Evolutionary conservation across 2,797 vertebrate genomes (phyloP).

Genomic region (Myotis findleyi): DNA sequence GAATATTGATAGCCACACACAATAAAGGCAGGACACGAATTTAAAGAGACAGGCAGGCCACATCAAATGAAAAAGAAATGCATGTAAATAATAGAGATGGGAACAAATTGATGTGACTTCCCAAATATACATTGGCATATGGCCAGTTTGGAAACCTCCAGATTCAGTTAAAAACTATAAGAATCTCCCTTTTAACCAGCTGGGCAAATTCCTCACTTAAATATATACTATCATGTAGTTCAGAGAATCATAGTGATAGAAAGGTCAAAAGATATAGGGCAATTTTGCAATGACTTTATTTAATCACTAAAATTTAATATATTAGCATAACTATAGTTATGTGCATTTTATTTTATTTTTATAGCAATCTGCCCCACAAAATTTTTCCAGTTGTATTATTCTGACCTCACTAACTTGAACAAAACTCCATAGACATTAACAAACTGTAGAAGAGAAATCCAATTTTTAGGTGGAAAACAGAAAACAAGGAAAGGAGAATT

Average conservation of each 20-base stretch:
- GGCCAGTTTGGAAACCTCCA: not conserved
- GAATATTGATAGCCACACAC: not conserved
- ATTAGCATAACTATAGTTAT: not conserved
- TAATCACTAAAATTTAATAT: not conserved
- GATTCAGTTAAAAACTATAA: not conserved
- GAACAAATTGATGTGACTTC: not conserved
- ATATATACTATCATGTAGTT: not conserved
- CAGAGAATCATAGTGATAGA: not conserved
- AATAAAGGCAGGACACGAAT: not conserved
- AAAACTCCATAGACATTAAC: not conserved
- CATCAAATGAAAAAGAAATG: not conserved
- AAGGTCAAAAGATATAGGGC: not conserved
- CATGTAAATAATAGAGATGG: not conserved
- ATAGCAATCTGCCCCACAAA: not conserved
- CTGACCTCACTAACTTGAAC: not conserved
- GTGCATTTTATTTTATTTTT: not conserved
- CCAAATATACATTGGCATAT: not conserved
- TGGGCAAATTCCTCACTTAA: not conserved
- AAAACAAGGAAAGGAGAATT: conserved; percentile 3
- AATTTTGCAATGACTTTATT: not conserved
- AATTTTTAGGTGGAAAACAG: conserved; percentile 30
- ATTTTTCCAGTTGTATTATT: not conserved
- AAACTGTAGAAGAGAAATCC: not conserved
- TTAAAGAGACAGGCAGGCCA: conserved; percentile 57
- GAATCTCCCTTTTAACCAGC: not conserved